phyloP scores from a whole-genome alignment of 2,888 invertebrate species.

The Tanypteryx hageni region DNA sequence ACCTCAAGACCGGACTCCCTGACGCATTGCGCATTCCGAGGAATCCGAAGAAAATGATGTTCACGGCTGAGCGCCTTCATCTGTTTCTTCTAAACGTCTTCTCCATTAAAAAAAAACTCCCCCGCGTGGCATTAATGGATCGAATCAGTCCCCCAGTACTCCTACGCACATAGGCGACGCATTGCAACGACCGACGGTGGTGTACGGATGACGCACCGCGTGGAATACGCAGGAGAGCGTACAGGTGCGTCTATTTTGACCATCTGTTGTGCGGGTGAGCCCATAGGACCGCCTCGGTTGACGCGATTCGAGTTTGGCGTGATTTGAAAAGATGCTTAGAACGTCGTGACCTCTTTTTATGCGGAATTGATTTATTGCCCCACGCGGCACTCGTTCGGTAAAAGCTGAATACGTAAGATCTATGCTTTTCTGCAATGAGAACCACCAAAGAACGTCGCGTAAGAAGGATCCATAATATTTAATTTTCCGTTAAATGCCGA shows the following conservation, averaged over 20 bases:
- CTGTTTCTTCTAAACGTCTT: background rate
- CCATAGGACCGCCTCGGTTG: background rate
- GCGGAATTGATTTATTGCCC: background rate
- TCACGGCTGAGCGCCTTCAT: background rate
- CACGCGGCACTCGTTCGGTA: background rate
- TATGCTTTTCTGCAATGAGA: no score
- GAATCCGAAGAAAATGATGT: background rate
- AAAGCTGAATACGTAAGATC: no score
- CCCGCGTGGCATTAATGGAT: background rate
- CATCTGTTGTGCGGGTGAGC: background rate
- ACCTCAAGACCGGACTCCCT: background rate
- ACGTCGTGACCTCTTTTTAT: constrained; percentile 25
- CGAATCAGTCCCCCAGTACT: background rate
- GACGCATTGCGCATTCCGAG: background rate
- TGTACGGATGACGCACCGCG: background rate
- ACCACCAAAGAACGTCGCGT: no score
- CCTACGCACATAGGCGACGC: background rate
- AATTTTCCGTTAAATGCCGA: no score
- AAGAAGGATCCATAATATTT: no score
- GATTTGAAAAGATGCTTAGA: constrained; percentile 38
- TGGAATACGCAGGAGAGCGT: background rate
- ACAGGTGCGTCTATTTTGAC: background rate
- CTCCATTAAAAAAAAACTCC: background rate
- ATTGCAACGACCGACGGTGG: background rate
- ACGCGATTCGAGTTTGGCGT: background rate